Percentiles rank a stretch among this genome's conserved stretches.
Conservation (phyloP, 2,888 invertebrate genomes). For the Aphidoletes aphidimyza region DNA sequence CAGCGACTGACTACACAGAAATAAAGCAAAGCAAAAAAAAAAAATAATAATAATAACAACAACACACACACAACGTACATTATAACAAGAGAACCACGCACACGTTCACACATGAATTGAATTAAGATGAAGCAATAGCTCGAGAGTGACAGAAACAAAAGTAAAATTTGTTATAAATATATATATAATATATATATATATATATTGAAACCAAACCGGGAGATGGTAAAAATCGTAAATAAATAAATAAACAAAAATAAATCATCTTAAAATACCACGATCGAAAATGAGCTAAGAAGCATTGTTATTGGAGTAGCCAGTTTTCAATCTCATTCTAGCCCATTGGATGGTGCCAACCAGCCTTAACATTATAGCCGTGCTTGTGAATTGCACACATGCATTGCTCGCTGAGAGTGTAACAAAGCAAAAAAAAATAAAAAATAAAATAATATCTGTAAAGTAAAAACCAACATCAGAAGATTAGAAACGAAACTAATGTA, state of each 20-base stretch:
- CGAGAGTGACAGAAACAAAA: background rate
- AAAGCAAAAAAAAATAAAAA: background rate
- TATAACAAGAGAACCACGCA: background rate
- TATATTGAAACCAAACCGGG: background rate
- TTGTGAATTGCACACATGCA: slow-evolving; percentile 3
- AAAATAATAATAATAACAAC: background rate
- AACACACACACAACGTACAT: background rate
- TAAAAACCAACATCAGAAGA: slow-evolving; percentile 14
- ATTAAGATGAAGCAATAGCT: background rate
- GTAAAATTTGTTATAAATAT: slow-evolving; percentile 29
- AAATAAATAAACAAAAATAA: background rate
- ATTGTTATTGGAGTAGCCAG: background rate
- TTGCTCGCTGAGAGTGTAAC: background rate
- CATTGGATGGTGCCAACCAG: too few species aligned
- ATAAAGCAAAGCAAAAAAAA: too few species aligned
- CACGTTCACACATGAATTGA: slow-evolving; percentile 24
- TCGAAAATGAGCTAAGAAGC: background rate
- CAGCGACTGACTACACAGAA: too few species aligned
- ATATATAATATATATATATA: too few species aligned
- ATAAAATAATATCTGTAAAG: background rate
- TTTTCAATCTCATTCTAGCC: background rate
- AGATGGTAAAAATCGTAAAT: background rate
- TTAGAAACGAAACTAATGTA: slow-evolving; percentile 21
- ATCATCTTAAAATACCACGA: slow-evolving; percentile 1
- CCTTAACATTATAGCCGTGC: background rate